Percentiles rank a stretch among this genome's conserved stretches.
Conservation (phyloP, 2,888 invertebrate genomes). For the Calliopum simillimum region DNA sequence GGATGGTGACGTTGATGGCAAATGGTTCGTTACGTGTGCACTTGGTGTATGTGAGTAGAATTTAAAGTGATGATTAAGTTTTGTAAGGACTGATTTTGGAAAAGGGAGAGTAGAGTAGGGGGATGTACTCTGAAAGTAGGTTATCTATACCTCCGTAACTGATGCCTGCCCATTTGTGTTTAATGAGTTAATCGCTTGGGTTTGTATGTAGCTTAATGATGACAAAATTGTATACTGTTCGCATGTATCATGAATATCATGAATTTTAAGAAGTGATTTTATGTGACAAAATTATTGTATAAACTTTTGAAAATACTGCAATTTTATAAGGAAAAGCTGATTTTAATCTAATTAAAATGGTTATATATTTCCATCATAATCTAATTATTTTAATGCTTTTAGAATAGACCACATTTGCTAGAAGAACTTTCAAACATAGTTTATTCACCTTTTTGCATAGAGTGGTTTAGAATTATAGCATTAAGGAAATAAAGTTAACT, state of each 20-base stretch:
- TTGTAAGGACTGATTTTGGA: background rate
- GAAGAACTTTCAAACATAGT: too few relatives aligned
- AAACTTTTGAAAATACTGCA: too few relatives aligned
- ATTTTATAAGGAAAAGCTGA: too few relatives aligned
- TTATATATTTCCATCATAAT: too few relatives aligned
- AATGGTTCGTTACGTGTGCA: background rate
- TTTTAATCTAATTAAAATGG: too few relatives aligned
- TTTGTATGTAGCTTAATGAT: background rate
- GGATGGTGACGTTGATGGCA: background rate
- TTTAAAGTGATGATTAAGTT: constrained; percentile 19
- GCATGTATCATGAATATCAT: background rate
- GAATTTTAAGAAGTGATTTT: background rate
- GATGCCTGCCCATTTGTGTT: constrained; percentile 48
- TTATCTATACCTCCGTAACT: background rate
- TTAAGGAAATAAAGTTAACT: too few relatives aligned
- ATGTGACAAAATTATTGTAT: too few relatives aligned
- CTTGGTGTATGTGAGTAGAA: constrained; percentile 26
- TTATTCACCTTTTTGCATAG: too few relatives aligned
- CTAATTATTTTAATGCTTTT: too few relatives aligned
- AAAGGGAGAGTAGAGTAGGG: constrained; percentile 24
- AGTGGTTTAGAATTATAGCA: too few relatives aligned
- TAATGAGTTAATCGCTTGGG: constrained; percentile 64
- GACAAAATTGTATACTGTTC: too few relatives aligned
- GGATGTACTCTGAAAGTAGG: background rate
- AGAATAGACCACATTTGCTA: too few relatives aligned